Evolutionary conservation across 2,113 vertebrate genomes (phyloP).

Genomic region (Hiodon tergisus): DNA sequence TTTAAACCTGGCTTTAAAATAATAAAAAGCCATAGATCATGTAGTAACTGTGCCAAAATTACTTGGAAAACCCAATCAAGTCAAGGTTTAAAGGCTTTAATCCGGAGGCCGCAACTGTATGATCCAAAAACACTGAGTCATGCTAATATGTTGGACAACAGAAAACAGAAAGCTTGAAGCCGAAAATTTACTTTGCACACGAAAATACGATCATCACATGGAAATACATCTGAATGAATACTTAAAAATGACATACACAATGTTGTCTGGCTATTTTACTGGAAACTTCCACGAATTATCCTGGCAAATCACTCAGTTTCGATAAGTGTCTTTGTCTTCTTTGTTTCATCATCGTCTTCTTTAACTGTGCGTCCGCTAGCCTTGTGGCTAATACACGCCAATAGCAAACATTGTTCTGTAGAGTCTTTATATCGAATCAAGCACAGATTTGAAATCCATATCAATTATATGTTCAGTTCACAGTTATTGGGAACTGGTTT

Average conservation of each 20-base stretch:
- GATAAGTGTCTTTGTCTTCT: slow-evolving; percentile 51
- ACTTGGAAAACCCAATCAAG: no score
- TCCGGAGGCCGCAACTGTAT: not conserved
- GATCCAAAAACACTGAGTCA: slow-evolving; percentile 59
- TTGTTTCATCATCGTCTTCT: slow-evolving; percentile 61
- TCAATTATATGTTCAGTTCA: no score
- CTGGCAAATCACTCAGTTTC: not conserved
- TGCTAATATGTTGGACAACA: slow-evolving; percentile 24
- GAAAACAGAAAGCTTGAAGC: not conserved
- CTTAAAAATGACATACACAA: not conserved
- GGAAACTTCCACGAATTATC: not conserved
- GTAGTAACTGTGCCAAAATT: no score
- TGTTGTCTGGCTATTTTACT: not conserved
- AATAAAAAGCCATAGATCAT: no score
- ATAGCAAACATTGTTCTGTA: no score
- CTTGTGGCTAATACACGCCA: no score
- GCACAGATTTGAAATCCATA: no score
- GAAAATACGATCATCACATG: not conserved
- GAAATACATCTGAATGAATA: not conserved
- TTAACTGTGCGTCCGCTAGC: slow-evolving; percentile 23
- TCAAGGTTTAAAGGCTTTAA: not conserved
- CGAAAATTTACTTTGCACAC: not conserved
- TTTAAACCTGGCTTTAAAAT: no score
- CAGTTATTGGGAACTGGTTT: no score
- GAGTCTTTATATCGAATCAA: no score